Base-by-base conservation (phyloP, 2,113 vertebrate species). In the Corythoichthys intestinalis region DNA sequence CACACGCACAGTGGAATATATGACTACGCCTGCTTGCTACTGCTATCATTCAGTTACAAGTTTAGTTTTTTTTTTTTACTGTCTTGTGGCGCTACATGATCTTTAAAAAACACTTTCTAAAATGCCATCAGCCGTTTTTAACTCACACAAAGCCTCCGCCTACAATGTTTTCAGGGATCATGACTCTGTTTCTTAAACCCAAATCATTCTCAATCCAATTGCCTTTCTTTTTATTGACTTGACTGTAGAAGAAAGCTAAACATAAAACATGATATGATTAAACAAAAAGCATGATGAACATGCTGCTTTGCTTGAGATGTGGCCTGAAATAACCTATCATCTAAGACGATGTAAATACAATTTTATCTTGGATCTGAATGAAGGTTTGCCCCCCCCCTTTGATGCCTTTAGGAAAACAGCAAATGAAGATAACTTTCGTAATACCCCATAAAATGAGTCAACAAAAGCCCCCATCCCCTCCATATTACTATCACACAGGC, bases 381-480 rank as follows among this genome's bases (percentile, higher is more conserved):
- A 10, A 4, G 6, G 10, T 38, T 59, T 49, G 47, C 4, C 15
- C 4, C 50, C 17, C 63, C 9, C 28, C 3, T 69, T 66, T 64
- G n/a, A 60, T 50, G 67, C 65, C 76, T 67, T 66, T 17, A 50
- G 65, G 53, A 80, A 80, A 78, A 73, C 65, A 70, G 59, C 70
- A 47, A 71, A 78, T 66, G 66, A 62, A 65, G 61, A 53, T 71
- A 71, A n/a, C n/a, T n/a, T n/a, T n/a, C n/a, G n/a, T 56, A 65
- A 56, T 71, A 79, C 84, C 75, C 76, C 50, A 62, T 0, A 41
- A 53, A 8, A n/a, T 0, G 54, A 69, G 34, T 71, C 57, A 79
- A 82, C 64, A 77, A 54, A 37, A 57, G 53, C 47, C 75, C 80
- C 74, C 85, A 84, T n/a, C n/a, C n/a, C n/a, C n/a, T n/a, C n/a